A percentile compares a stretch with the other conserved stretches of the same genome.
phyloP scores from a whole-genome alignment of 2,797 vertebrate species.

The Rhadinocentrus ornatus region DNA sequence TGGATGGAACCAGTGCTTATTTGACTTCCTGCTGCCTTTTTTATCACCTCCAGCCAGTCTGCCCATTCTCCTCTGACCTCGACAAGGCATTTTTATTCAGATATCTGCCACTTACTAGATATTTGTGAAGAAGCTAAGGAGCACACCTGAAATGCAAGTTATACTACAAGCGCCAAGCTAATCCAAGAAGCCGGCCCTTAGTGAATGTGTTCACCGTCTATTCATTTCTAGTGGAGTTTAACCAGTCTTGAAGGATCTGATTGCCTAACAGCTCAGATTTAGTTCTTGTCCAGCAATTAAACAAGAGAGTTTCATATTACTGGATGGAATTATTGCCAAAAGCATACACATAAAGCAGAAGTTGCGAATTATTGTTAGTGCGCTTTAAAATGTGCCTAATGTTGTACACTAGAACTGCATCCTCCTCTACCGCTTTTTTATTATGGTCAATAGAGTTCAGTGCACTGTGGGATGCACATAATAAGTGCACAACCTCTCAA shows the following conservation, averaged over 20 bases:
- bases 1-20: too few relatives aligned
- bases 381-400: neutral
- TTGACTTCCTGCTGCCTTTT: too few relatives aligned
- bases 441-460: neutral
- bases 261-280: neutral
- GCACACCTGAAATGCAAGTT: neutral
- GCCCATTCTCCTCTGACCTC: too few relatives aligned
- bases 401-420: neutral
- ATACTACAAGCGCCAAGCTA: neutral
- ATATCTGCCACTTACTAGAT: too few relatives aligned
- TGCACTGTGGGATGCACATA: constrained; percentile 1
- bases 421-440: constrained; percentile 7
- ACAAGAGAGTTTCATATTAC: neutral
- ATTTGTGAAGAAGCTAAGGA: neutral
- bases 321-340: neutral
- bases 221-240: neutral
- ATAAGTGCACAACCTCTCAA: neutral
- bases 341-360: neutral
- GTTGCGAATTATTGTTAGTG: neutral
- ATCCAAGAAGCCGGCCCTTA: too few relatives aligned
- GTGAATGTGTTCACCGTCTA: neutral
- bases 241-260: neutral
- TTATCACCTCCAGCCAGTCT: too few relatives aligned
- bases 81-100: too few relatives aligned
- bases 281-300: neutral